phyloP scores from a whole-genome alignment of 2,113 vertebrate species.

The Heterocephalus glaber region DNA sequence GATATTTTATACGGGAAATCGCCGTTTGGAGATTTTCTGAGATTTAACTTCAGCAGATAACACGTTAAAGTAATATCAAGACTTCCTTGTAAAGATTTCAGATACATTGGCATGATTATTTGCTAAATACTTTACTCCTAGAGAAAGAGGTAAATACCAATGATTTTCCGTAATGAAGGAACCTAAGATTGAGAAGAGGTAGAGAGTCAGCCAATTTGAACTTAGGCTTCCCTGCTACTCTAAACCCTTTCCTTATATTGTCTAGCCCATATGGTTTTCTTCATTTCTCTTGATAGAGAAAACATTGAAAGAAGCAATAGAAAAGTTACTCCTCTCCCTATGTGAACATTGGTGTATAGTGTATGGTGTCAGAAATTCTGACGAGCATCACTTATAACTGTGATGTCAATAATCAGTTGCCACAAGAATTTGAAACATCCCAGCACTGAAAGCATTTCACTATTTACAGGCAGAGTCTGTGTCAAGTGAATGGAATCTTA shows the following conservation, averaged over 20 bases:
- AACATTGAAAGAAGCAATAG: not conserved
- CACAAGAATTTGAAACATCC: conserved; percentile 41
- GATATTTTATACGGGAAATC: conserved; percentile 36
- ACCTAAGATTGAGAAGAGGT: not conserved
- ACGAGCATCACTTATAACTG: not conserved
- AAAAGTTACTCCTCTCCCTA: not conserved
- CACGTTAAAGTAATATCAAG: conserved; percentile 44
- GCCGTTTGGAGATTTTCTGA: conserved; percentile 60
- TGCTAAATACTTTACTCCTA: not conserved
- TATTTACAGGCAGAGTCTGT: conserved; percentile 27
- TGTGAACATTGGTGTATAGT: not conserved
- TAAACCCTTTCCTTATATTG: not conserved
- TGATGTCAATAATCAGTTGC: conserved; percentile 36
- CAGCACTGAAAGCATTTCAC: not conserved
- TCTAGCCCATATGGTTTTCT: conserved; percentile 13
- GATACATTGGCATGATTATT: conserved; percentile 40
- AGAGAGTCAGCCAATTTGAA: not conserved
- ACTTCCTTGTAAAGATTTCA: conserved; percentile 62
- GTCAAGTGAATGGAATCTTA: conserved; percentile 51
- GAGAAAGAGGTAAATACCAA: not conserved
- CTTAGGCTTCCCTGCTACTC: conserved; percentile 19
- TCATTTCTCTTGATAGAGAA: not conserved
- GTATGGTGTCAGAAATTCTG: not conserved
- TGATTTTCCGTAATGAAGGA: conserved; percentile 41
- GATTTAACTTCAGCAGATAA: not conserved